Percentiles rank a stretch among this genome's conserved stretches.
phyloP scores from a whole-genome alignment of 2,797 vertebrate genomes.

The Molothrus aeneus region DNA sequence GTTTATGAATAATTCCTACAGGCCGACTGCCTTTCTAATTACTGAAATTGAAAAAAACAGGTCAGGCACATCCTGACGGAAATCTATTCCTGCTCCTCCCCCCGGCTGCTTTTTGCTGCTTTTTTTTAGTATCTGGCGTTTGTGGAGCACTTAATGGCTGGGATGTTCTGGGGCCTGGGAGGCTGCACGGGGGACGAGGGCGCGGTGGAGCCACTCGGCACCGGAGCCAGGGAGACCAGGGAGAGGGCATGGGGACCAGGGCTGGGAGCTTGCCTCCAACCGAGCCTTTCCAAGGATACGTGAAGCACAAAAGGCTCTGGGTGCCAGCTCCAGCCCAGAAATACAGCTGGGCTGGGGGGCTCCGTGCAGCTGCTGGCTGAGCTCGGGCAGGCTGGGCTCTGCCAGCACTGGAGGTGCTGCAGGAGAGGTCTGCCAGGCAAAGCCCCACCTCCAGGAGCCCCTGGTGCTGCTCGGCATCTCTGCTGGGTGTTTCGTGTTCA shows the following conservation, averaged over 20 bases:
- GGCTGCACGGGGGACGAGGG: not conserved
- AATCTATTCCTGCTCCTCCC: constrained; percentile 62
- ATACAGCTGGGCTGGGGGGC: accelerated
- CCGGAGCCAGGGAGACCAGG: not conserved
- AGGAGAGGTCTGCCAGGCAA: not conserved
- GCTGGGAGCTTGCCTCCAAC: accelerated
- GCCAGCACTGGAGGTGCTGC: accelerated
- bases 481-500: not conserved
- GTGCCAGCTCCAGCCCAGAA: not conserved
- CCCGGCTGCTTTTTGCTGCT: not conserved
- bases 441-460: not conserved
- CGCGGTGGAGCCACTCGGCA: accelerated
- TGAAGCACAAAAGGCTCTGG: not conserved
- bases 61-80: constrained; percentile 79
- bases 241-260: not conserved
- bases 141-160: constrained; percentile 18
- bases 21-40: constrained; percentile 81
- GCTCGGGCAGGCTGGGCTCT: accelerated
- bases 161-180: not conserved
- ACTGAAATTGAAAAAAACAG: constrained; percentile 75
- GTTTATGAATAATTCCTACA: constrained; percentile 85
- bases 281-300: not conserved
- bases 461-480: not conserved
- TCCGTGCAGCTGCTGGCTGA: not conserved
- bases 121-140: constrained; percentile 30